Percentiles rank a stretch among this genome's conserved stretches.
These are phyloP conservation scores for Triplophysa yarkandensis DNA, from an alignment of 2,797 vertebrate species.

Conservation along the genomic window DNA sequence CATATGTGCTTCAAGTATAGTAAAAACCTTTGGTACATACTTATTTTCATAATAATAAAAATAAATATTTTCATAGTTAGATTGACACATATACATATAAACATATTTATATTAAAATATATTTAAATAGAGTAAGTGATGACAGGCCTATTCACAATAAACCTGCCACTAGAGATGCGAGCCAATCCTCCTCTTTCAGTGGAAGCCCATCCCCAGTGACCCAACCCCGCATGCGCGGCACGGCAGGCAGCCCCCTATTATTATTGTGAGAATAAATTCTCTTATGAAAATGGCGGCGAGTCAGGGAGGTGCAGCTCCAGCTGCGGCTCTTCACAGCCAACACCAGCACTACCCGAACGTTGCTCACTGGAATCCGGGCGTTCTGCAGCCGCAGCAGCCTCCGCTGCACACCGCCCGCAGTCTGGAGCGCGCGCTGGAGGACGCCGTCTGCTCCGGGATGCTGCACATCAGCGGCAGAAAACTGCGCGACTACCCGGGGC, in stretches of 20 bases:
- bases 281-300: conserved; percentile 91
- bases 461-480: conserved; percentile 93
- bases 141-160: not conserved
- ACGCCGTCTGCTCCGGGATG: conserved; percentile 89
- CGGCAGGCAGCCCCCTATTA: conserved; percentile 70
- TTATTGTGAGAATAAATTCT: conserved; percentile 74
- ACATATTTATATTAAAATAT: not conserved
- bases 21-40: too few relatives aligned
- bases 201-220: conserved; percentile 19
- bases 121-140: not conserved
- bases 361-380: conserved; percentile 83
- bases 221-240: conserved; percentile 77
- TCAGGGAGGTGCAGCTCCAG: conserved; percentile 85
- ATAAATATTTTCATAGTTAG: too few relatives aligned
- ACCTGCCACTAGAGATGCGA: not conserved
- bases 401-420: conserved; percentile 85
- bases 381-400: conserved; percentile 78
- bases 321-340: conserved; percentile 74
- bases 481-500: conserved; percentile 89
- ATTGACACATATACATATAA: too few relatives aligned
- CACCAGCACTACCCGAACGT: conserved; percentile 79
- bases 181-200: conserved; percentile 63
- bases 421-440: conserved; percentile 92
- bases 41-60: too few relatives aligned
- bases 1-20: too few relatives aligned